Percentiles rank a stretch among this genome's conserved stretches.
These are phyloP conservation scores for Holacanthus passer DNA, from an alignment of 2,113 vertebrate species.

Conservation along the genomic window DNA sequence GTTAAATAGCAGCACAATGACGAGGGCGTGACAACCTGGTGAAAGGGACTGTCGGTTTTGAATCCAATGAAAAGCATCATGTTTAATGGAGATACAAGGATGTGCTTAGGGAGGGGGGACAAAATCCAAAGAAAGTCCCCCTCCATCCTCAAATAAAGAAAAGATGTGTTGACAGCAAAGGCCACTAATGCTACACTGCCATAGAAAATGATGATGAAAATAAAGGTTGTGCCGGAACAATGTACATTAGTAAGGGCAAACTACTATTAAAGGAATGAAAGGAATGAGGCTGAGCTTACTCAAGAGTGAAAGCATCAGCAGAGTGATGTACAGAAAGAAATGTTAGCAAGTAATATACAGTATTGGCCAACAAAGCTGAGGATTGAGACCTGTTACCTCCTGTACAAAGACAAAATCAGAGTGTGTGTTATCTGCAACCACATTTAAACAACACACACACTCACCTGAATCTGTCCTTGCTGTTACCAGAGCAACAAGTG, in stretches of 20 bases:
- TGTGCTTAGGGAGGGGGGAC: not conserved
- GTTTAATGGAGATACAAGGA: conserved; percentile 57
- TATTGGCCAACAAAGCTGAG: not conserved
- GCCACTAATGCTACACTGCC: conserved; percentile 52
- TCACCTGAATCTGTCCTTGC: conserved; percentile 68
- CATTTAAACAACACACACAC: conserved; percentile 5
- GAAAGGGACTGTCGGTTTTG: conserved; percentile 66
- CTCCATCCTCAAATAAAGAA: conserved; percentile 28
- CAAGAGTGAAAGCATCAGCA: conserved; percentile 20
- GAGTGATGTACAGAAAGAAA: conserved; percentile 19
- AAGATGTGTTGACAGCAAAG: conserved; percentile 52
- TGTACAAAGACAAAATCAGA: not conserved
- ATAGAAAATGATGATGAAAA: conserved; percentile 29
- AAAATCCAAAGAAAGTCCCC: conserved; percentile 34
- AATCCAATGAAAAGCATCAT: conserved; percentile 64
- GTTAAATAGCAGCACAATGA: conserved; percentile 63
- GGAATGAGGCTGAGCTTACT: conserved; percentile 19
- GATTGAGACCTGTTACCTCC: conserved; percentile 21
- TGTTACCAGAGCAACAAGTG: conserved; percentile 83
- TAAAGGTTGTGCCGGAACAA: conserved; percentile 30
- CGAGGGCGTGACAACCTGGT: conserved; percentile 70
- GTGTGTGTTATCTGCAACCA: not conserved
- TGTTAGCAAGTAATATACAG: not conserved
- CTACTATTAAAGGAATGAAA: conserved; percentile 21
- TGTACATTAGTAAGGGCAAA: conserved; percentile 38